Conservation (phyloP, 2,797 vertebrate species). For the Distichodus sexfasciatus region DNA sequence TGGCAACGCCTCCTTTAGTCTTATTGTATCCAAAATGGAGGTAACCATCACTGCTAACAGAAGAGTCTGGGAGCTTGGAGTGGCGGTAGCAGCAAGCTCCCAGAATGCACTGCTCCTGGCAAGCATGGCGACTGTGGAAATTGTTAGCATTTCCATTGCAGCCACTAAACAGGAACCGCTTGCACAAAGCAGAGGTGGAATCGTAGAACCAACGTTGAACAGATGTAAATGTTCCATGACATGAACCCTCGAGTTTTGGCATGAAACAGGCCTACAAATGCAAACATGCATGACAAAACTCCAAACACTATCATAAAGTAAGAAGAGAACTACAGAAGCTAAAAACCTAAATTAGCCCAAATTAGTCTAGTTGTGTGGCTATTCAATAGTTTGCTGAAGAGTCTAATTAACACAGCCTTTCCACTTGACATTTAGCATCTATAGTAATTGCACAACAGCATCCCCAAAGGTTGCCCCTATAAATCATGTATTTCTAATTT, state of each 20-base stretch:
- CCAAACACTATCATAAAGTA: too few species aligned
- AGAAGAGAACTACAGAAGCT: too few species aligned
- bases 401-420: too few species aligned
- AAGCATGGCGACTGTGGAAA: conserved; percentile 52
- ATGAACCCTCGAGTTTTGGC: conserved; percentile 49
- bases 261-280: conserved; percentile 56
- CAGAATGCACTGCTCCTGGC: conserved; percentile 54
- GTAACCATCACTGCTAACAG: conserved; percentile 24
- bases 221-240: conserved; percentile 34
- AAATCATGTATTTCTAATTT: too few species aligned
- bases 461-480: too few species aligned
- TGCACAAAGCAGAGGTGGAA: conserved; percentile 49
- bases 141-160: conserved; percentile 58
- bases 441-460: too few species aligned
- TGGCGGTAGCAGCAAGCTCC: conserved; percentile 60
- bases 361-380: too few species aligned
- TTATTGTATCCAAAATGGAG: conserved; percentile 14
- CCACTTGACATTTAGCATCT: too few species aligned
- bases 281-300: too few species aligned
- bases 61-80: conserved; percentile 34
- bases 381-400: too few species aligned
- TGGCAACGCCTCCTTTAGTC: neutral
- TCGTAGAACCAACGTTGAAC: conserved; percentile 55
- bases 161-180: conserved; percentile 52
- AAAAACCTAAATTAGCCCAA: too few species aligned